Evolutionary conservation across 30 jellyfish, hydroid and myxozoan genomes (phyloP).

Genomic region (Hydra vulgaris): DNA sequence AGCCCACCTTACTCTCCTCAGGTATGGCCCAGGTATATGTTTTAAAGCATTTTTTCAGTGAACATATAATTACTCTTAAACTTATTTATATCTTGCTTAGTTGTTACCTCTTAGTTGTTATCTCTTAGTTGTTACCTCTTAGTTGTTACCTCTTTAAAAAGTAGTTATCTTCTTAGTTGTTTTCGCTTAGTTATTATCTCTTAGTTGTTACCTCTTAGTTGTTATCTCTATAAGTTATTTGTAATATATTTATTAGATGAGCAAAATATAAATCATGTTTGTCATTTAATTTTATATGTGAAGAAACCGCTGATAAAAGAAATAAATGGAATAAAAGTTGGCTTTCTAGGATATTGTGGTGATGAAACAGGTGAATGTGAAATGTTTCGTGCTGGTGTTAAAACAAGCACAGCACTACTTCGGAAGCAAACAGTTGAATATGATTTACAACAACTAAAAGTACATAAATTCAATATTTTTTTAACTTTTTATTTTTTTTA

Average conservation of each 20-base stretch:
- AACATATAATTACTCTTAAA: neutral
- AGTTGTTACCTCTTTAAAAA: no score
- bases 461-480: no score
- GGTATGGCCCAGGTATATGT: slow-evolving; percentile 11
- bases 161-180: no score
- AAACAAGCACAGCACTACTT: slow-evolving; percentile 20
- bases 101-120: no score
- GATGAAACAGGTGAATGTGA: slow-evolving; percentile 39
- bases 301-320: slow-evolving; percentile 47
- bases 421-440: slow-evolving; percentile 12
- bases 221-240: neutral
- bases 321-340: slow-evolving; percentile 58
- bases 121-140: no score
- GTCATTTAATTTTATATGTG: neutral
- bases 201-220: no score
- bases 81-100: no score
- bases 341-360: slow-evolving; percentile 64
- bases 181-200: no score
- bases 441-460: slow-evolving; percentile 4
- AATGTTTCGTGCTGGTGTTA: slow-evolving; percentile 13
- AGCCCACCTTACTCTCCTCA: slow-evolving; percentile 17
- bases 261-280: neutral
- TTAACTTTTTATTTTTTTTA: no score
- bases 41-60: neutral
- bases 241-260: neutral